Evolutionary conservation across 2,888 invertebrate species (phyloP), one percentile per base, ranked within the genome.

Genomic region (Epirrita christyi): DNA sequence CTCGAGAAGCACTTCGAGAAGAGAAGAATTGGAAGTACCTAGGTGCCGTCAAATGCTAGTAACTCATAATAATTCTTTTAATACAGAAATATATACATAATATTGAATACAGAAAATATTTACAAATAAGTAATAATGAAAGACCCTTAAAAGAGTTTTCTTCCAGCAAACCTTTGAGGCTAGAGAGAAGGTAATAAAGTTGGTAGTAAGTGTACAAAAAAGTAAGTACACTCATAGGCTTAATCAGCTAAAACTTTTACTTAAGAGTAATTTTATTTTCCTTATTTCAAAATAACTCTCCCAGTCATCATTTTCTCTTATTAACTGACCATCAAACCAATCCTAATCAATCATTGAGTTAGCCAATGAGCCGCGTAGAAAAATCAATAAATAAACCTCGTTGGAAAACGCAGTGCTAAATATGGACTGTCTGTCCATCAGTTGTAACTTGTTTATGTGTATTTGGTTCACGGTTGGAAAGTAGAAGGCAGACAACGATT

Each of bases 401-500:
- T 60, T 57, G 44, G 38, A 56, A 51, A 45, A 38, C 48, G 48
- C 53, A 48, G 45, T 46, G 28, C 63, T 59, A 41, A 55, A 49
- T 57, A 62, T 49, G 66, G 62, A n/a, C 21, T 14, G 51, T 58
- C 52, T 41, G 59, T 54, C 61, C 61, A 55, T 67, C 64, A 47
- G 52, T 48, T 59, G 37, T 41, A 55, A 50, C 61, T 57, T 43
- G 63, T 64, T 58, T 59, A 60, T 61, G 65, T 64, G 52, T 65
- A 68, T 66, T 67, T 66, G 61, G 68, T 62, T 63, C 68, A 59
- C 52, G 59, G 60, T 67, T 61, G 49, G 61, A 64, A 61, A 68
- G 58, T 38, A 48, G 63, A 68, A 61, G 65, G 63, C 38, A 11
- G 34, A 15, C 11, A 1, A 38, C 14, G 14, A 6, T 38, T 38